Conservation (phyloP, 2,888 invertebrate genomes). For the Actias luna region DNA sequence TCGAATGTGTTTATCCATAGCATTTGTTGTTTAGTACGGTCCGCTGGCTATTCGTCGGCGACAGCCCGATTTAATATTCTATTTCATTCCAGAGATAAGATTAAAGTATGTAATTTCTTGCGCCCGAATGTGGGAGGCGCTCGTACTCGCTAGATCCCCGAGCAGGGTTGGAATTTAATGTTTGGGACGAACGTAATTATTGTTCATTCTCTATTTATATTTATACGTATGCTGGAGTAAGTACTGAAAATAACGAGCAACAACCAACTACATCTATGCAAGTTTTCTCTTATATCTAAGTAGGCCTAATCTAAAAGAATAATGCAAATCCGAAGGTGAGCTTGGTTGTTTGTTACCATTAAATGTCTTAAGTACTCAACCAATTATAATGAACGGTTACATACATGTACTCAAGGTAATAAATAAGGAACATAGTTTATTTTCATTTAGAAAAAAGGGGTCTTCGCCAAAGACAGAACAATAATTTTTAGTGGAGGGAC, state of each 20-base stretch:
- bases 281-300: neutral
- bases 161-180: conserved; percentile 49
- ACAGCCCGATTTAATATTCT: conserved; percentile 78
- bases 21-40: conserved; percentile 65
- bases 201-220: neutral
- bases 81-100: conserved; percentile 78
- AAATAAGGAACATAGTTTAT: too few species aligned
- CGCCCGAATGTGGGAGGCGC: conserved; percentile 63
- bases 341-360: too few species aligned
- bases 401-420: too few species aligned
- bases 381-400: too few species aligned
- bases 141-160: conserved; percentile 53
- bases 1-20: conserved; percentile 58
- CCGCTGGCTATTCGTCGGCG: conserved; percentile 55
- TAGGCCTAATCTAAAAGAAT: too few species aligned
- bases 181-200: conserved; percentile 12
- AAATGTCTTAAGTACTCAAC: too few species aligned
- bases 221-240: neutral
- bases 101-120: conserved; percentile 82
- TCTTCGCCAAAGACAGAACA: too few species aligned
- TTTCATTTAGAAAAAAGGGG: too few species aligned
- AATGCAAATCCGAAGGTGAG: too few species aligned
- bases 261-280: neutral
- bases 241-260: neutral
- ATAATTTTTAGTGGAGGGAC: too few species aligned